Conservation (phyloP, 2,113 vertebrate species). For the Centropristis striata region DNA sequence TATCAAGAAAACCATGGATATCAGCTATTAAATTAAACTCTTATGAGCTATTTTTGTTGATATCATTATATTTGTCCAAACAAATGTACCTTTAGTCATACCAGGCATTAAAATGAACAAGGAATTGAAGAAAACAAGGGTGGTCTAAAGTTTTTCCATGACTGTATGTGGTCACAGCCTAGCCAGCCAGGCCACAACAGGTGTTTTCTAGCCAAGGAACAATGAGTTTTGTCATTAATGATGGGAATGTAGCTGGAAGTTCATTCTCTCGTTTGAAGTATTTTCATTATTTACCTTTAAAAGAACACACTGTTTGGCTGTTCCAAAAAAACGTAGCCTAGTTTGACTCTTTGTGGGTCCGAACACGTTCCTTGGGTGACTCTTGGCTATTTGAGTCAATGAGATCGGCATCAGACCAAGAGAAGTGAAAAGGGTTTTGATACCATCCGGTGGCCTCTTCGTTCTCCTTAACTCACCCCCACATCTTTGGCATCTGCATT, state of each 20-base stretch:
- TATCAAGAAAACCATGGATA: too few relatives aligned
- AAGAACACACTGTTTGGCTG: background rate
- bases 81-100: too few relatives aligned
- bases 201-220: background rate
- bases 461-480: constrained; percentile 58
- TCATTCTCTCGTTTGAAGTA: background rate
- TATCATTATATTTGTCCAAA: too few relatives aligned
- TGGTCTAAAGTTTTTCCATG: too few relatives aligned
- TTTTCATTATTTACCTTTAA: background rate
- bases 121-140: too few relatives aligned
- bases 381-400: constrained; percentile 24
- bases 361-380: constrained; percentile 28
- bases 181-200: background rate
- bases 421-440: constrained; percentile 58
- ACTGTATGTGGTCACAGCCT: background rate
- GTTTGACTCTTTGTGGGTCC: constrained; percentile 19
- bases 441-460: constrained; percentile 45
- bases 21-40: too few relatives aligned
- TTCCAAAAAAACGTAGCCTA: background rate
- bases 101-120: too few relatives aligned
- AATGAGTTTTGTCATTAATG: background rate
- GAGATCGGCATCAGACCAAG: constrained; percentile 49
- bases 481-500: constrained; percentile 66
- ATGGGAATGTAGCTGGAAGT: background rate
- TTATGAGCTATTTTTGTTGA: too few relatives aligned